Base-by-base conservation (phyloP, 2,797 vertebrate genomes). In the Lacerta viridis region DNA sequence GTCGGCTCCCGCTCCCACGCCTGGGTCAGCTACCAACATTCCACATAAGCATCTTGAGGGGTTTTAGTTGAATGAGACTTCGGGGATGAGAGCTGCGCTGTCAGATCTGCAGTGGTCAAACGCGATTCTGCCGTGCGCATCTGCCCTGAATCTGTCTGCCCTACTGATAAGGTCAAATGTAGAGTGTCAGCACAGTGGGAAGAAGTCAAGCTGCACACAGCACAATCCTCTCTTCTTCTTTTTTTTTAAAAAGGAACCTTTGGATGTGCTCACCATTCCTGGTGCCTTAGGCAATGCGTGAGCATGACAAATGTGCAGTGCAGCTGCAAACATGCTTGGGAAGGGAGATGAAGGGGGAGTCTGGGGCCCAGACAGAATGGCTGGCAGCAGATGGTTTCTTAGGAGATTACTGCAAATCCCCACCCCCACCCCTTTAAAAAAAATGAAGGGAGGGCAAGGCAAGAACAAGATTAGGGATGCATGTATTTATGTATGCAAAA, bases 391-490 rank as follows among this genome's bases (percentile, higher is more conserved):
- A 46, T 50, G 39, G 25, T 66, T 79, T 25, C 17, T 36, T 81
- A 66, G 33, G 41, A 91, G 61, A 43, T 39, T 41, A 76, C 25
- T 43, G 23, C 20, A 39, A 61, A 43, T 29, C n/a, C 71, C 39
- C 13, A 33, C 9, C 75, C 23, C 13, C 20, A 7, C 61, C 17
- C 33, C 6, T 36, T 15, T 4, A 15, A 4, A 55, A 55, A 74
- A 36, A 17, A 33, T 15, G 33, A 61, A 84, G 8, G 92, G 92
- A 92, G 85, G 89, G 91, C 92, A 85, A 88, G 92, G 88, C 79
- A 92, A 90, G 91, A 89, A 87, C 80, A 90, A 90, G 92, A 91
- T 90, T 84, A 89, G 87, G 84, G 89, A 66, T 83, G 39, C 80
- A 3, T 90, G 82, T 90, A 78, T 79, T 76, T 89, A 81, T 86